These are phyloP conservation scores for Pyrocephalus nanus DNA, from an alignment of 2,797 vertebrate genomes.

Conservation along the genomic window DNA sequence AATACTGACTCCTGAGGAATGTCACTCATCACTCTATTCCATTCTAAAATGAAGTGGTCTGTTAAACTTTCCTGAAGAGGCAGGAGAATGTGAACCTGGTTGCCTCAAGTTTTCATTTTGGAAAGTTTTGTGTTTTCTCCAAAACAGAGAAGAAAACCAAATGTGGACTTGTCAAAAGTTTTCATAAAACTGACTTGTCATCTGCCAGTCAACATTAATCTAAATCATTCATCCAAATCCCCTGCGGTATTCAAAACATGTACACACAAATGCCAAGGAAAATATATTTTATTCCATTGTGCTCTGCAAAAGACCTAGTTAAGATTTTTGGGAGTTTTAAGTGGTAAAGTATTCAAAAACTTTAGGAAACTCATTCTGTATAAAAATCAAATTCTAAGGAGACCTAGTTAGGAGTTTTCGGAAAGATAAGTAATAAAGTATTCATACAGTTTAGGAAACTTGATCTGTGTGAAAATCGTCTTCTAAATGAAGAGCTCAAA, in stretches of 20 bases:
- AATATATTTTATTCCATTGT: neutral
- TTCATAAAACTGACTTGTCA: slow-evolving; percentile 5
- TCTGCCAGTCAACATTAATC: neutral
- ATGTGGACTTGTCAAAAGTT: slow-evolving; percentile 10
- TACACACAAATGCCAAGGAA: neutral
- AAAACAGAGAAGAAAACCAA: neutral
- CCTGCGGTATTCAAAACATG: neutral
- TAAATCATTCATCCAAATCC: neutral
- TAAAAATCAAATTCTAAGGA: neutral
- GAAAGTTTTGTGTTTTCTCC: neutral
- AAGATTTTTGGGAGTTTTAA: neutral
- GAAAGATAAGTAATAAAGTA: neutral
- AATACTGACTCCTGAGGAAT: neutral
- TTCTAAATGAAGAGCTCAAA: neutral
- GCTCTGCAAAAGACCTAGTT: neutral
- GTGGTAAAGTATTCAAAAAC: neutral
- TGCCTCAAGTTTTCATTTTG: neutral
- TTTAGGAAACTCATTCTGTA: neutral
- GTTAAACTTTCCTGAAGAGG: neutral
- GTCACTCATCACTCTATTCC: neutral
- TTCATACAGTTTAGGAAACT: neutral
- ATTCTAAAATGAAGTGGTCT: neutral
- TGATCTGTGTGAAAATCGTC: neutral
- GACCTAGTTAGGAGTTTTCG: neutral
- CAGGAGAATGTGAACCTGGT: neutral